Evolutionary conservation across 2,113 vertebrate species (phyloP), one percentile per base, ranked within the genome.

Genomic region (Phrynosoma blainvillii): DNA sequence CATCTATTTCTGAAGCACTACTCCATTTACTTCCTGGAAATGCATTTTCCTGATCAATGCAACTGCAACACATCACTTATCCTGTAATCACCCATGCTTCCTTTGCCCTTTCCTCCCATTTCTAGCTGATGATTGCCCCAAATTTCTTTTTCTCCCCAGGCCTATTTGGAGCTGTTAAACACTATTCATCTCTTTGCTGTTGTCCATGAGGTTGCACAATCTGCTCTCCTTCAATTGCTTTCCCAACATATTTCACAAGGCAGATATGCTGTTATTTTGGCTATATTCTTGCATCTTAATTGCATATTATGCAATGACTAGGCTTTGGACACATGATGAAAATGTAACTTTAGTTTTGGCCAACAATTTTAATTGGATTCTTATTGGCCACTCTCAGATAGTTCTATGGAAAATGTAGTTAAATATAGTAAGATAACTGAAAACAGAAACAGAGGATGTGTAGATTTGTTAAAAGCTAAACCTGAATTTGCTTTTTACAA

Each of bases 331-430:
- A 80, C 79, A 81, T 62, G 78, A 47, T 75, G 27, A 73, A 80
- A 89, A 81, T 30, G n/a, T 73, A 79, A 73, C 68, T 81, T 23
- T 27, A 32, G 70, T 74, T 81, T 52, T 21, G 36, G 36, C 32
- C 32, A 74, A 75, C 56, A 89, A 81, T 66, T 87, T 42, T 85
- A 89, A 81, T 79, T 89, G 76, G 74, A 54, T 82, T 81, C 79
- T 78, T 74, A 84, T 68, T 88, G 82, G 27, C n/a, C 23, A 56
- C n/a, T 88, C 87, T 56, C 42, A 18, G 73, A 83, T 82, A 83
- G 13, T 54, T 78, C 59, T 36, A 16, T 40, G 56, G n/a, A 68
- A 84, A 78, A n/a, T 40, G 32, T 71, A 70, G 42, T 70, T 77
- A 78, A 88, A 78, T 78, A 68, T 84, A 84, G 76, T 78, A 52